Conservation (phyloP, 2,113 vertebrate genomes). For the Carlito syrichta region DNA sequence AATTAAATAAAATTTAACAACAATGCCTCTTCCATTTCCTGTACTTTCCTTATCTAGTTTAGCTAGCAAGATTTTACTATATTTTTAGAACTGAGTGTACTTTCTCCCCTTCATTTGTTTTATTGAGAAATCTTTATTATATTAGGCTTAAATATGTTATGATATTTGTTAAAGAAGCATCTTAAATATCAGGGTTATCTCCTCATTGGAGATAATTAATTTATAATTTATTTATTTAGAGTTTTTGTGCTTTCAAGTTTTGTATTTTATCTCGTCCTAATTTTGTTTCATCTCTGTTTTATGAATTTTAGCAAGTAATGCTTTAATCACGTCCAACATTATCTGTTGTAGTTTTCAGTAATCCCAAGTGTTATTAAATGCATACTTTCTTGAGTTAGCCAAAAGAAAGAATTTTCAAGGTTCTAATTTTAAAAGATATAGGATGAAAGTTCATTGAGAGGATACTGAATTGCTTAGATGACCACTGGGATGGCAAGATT, state of each 20-base stretch:
- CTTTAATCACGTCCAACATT: neutral
- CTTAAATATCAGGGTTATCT: neutral
- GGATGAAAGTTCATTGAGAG: neutral
- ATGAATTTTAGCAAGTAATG: neutral
- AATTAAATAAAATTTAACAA: neutral
- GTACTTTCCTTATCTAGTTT: too few species aligned
- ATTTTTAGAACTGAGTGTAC: neutral
- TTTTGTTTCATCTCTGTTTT: neutral
- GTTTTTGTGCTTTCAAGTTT: too few species aligned
- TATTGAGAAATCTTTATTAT: neutral
- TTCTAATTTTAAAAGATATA: neutral
- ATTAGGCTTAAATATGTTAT: neutral
- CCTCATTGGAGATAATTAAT: neutral
- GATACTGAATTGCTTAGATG: neutral
- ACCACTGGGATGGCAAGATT: too few species aligned
- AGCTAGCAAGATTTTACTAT: neutral
- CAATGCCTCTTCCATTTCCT: neutral
- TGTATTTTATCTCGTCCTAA: neutral
- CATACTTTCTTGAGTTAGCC: neutral
- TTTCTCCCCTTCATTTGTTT: neutral
- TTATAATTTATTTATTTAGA: neutral
- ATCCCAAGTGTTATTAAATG: neutral
- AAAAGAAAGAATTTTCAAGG: neutral
- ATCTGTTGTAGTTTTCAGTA: neutral
- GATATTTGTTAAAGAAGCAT: neutral